Evolutionary conservation across 2,113 vertebrate genomes (phyloP).

Genomic region (Trematomus loennbergii): DNA sequence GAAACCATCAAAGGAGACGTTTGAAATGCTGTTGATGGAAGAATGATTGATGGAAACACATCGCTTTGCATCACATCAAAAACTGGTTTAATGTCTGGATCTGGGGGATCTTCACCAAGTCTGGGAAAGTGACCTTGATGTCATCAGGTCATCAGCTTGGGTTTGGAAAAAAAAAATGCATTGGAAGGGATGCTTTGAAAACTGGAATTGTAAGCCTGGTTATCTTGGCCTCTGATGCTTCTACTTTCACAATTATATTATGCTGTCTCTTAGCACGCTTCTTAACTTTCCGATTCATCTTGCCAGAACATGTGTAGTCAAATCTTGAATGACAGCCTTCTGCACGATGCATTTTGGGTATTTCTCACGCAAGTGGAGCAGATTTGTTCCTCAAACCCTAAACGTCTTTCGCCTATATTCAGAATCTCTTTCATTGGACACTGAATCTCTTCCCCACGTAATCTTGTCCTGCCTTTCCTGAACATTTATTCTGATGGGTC

Average conservation of each 20-base stretch:
- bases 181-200: not conserved
- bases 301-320: not conserved
- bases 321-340: not conserved
- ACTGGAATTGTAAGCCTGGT: too few relatives aligned
- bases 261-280: too few relatives aligned
- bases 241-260: not conserved
- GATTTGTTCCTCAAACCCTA: not conserved
- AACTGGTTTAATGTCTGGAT: too few relatives aligned
- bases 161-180: not conserved
- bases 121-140: not conserved
- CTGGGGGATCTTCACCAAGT: not conserved
- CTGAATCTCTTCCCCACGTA: not conserved
- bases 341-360: too few relatives aligned
- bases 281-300: not conserved
- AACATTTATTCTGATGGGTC: constrained; percentile 1
- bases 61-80: too few relatives aligned
- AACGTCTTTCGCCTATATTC: not conserved
- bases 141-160: not conserved
- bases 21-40: too few relatives aligned
- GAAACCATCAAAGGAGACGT: too few relatives aligned
- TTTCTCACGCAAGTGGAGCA: not conserved
- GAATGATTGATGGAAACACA: too few relatives aligned
- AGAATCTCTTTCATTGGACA: not conserved
- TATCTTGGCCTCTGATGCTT: not conserved
- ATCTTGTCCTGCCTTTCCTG: not conserved